Conservation (phyloP, 2,113 vertebrate genomes). For the Melanerpes formicivorus region DNA sequence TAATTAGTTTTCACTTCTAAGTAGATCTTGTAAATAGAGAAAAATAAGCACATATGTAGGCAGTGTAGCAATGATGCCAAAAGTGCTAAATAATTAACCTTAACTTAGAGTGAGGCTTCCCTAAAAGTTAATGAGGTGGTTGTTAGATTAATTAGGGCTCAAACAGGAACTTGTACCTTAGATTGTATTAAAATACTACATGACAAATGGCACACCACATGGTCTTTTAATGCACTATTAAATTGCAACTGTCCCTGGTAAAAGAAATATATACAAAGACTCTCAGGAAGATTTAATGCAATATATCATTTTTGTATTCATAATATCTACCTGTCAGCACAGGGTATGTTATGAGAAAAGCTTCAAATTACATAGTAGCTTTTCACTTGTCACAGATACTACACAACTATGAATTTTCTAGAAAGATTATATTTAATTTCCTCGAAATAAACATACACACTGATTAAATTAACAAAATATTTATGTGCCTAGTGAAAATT, state of each 20-base stretch:
- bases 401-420: background rate
- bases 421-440: background rate
- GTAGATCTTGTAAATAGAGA: background rate
- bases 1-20: conserved; percentile 4
- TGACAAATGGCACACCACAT: conserved; percentile 87
- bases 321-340: conserved; percentile 80
- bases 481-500: background rate
- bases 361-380: conserved; percentile 50
- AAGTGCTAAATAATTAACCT: conserved; percentile 86
- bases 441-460: background rate
- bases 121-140: conserved; percentile 88
- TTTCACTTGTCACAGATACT: background rate
- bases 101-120: conserved; percentile 76
- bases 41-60: conserved; percentile 12
- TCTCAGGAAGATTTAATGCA: conserved; percentile 77
- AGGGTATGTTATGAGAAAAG: conserved; percentile 54
- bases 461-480: background rate
- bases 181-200: conserved; percentile 83
- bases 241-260: conserved; percentile 83
- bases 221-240: conserved; percentile 91
- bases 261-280: conserved; percentile 84
- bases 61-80: background rate
- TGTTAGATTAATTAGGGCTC: conserved; percentile 87
- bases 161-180: conserved; percentile 72
- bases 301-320: conserved; percentile 84